Evolutionary conservation across 2,797 vertebrate species (phyloP).

Genomic region (Gallirallus australis): DNA sequence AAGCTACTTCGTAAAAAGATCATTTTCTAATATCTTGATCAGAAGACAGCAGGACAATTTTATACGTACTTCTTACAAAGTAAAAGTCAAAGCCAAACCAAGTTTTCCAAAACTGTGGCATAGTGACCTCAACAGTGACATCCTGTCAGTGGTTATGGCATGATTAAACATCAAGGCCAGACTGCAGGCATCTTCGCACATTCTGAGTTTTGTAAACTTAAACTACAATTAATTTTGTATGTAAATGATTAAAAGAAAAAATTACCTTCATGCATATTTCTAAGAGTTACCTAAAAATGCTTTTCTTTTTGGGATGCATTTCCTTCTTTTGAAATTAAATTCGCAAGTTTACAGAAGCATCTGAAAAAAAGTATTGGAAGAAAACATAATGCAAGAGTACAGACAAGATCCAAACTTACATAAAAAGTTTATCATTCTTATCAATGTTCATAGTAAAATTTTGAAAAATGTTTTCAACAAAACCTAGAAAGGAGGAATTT

Average conservation of each 20-base stretch:
- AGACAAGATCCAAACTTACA: neutral
- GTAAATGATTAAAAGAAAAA: neutral
- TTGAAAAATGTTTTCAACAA: neutral
- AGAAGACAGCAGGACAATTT: neutral
- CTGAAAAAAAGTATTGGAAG: neutral
- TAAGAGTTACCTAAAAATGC: neutral
- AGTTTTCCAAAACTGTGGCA: neutral
- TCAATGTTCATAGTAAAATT: neutral
- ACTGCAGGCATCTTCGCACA: neutral
- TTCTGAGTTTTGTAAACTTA: neutral
- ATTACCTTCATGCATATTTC: neutral
- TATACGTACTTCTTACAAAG: neutral
- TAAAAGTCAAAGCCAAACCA: neutral
- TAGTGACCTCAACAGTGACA: neutral
- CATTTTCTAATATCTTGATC: neutral
- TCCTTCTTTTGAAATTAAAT: neutral
- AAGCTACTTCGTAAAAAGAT: neutral
- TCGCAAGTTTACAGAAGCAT: neutral
- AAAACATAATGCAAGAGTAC: neutral
- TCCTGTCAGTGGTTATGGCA: neutral
- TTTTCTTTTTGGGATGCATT: neutral
- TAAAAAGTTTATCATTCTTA: neutral
- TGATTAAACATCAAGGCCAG: neutral
- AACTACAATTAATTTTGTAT: neutral
- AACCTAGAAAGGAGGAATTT: neutral